phyloP scores from a whole-genome alignment of 2,888 invertebrate genomes.

The Patella caerulea region DNA sequence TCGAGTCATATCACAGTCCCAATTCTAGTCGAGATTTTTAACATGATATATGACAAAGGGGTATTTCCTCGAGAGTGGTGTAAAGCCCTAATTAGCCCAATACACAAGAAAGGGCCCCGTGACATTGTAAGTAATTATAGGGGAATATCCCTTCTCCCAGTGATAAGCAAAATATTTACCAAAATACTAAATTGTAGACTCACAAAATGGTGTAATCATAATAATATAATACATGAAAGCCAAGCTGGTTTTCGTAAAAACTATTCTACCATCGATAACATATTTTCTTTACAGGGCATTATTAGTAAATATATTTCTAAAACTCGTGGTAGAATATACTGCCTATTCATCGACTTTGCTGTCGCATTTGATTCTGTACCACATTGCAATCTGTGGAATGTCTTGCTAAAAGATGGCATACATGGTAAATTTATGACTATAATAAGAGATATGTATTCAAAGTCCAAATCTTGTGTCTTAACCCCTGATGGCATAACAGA shows the following conservation, averaged over 20 bases:
- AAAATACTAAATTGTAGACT: background rate
- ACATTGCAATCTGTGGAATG: background rate
- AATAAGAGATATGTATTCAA: slow-evolving; percentile 10
- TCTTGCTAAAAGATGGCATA: background rate
- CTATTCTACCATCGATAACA: slow-evolving; percentile 7
- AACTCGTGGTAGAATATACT: background rate
- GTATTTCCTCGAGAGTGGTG: background rate
- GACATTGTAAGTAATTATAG: background rate
- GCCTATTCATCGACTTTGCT: background rate
- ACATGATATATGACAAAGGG: no score
- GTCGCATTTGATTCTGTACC: background rate
- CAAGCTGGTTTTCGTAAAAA: slow-evolving; percentile 7
- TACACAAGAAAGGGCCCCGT: background rate
- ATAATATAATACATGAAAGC: background rate
- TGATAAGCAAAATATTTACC: background rate
- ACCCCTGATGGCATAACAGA: slow-evolving; percentile 4
- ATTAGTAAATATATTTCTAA: background rate
- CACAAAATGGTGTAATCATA: background rate
- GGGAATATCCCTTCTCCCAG: background rate
- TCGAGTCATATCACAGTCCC: no score
- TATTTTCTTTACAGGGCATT: background rate
- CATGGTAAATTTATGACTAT: background rate
- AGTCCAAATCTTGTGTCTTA: slow-evolving; percentile 11
- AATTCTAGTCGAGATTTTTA: no score
- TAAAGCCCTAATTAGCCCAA: background rate